A percentile compares a stretch with the other conserved stretches of the same genome.
These are phyloP conservation scores for Plebejus anna DNA, from an alignment of 2,888 invertebrate genomes.

Conservation along the genomic window DNA sequence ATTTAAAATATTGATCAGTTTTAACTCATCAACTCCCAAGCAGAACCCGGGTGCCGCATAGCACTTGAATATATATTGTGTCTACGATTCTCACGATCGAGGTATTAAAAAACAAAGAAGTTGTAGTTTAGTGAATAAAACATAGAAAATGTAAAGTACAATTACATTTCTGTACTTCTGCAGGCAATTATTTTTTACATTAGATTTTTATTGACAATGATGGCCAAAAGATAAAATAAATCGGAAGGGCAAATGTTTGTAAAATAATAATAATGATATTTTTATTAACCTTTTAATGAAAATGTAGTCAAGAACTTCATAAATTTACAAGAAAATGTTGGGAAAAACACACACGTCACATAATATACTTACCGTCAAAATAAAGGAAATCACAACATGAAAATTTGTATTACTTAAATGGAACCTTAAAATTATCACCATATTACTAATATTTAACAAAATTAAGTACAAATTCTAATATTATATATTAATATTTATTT, in stretches of 20 bases:
- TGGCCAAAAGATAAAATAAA: neutral
- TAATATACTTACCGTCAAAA: neutral
- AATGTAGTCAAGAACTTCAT: neutral
- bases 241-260: neutral
- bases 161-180: neutral
- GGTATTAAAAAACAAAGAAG: neutral
- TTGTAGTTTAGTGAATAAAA: too few relatives aligned
- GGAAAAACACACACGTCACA: neutral
- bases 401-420: neutral
- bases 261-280: neutral
- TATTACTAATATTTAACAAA: neutral
- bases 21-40: too few relatives aligned
- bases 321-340: neutral
- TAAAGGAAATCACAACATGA: neutral
- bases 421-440: neutral
- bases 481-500: neutral
- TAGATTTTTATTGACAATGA: neutral
- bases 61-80: too few relatives aligned
- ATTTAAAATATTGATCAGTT: neutral
- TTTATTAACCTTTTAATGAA: neutral
- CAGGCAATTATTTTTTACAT: neutral
- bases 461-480: conserved; percentile 6
- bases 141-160: too few relatives aligned
- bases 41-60: too few relatives aligned
- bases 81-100: too few relatives aligned